These are phyloP conservation scores for Parapsyche elsis DNA, from an alignment of 1,140 invertebrate genomes.

Conservation along the genomic window DNA sequence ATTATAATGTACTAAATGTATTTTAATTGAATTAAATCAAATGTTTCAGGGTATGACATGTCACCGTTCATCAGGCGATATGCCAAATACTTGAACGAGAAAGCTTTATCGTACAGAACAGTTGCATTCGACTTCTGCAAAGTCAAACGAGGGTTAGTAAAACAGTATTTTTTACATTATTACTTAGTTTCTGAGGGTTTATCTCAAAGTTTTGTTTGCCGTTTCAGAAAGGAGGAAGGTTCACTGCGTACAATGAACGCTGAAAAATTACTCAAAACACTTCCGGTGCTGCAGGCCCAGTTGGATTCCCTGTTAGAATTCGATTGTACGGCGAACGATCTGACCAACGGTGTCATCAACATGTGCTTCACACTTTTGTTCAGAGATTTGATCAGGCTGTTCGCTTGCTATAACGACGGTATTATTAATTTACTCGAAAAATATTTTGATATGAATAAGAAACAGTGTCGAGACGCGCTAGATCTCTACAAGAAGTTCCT, in stretches of 20 bases:
- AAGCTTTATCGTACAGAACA: slow-evolving; percentile 96
- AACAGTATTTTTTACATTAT: slow-evolving; percentile 1
- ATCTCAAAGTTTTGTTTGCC: slow-evolving; percentile 30
- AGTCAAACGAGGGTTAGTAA: slow-evolving; percentile 94
- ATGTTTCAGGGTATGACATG: slow-evolving; percentile 94
- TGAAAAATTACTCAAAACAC: slow-evolving; percentile 96
- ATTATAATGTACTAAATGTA: background rate
- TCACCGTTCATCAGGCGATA: slow-evolving; percentile 98
- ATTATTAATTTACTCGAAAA: slow-evolving; percentile 99
- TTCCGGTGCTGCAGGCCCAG: slow-evolving; percentile 95
- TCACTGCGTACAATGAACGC: slow-evolving; percentile 96
- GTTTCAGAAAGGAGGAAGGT: slow-evolving; percentile 93
- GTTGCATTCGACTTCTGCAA: slow-evolving; percentile 99
- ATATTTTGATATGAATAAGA: slow-evolving; percentile 99
- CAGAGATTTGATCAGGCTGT: slow-evolving; percentile 97
- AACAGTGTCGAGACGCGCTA: slow-evolving; percentile 95
- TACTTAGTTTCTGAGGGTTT: background rate
- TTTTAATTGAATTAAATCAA: slow-evolving; percentile 12
- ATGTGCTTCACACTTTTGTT: slow-evolving; percentile 99
- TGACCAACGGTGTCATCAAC: slow-evolving; percentile 98
- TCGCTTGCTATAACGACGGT: slow-evolving; percentile 99
- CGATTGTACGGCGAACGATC: slow-evolving; percentile 96
- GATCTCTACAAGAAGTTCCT: slow-evolving; percentile 99
- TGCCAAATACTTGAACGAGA: slow-evolving; percentile 99
- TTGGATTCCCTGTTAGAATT: slow-evolving; percentile 97